Conservation (phyloP, 2,113 vertebrate genomes). For the Corythornis vintsioides region DNA sequence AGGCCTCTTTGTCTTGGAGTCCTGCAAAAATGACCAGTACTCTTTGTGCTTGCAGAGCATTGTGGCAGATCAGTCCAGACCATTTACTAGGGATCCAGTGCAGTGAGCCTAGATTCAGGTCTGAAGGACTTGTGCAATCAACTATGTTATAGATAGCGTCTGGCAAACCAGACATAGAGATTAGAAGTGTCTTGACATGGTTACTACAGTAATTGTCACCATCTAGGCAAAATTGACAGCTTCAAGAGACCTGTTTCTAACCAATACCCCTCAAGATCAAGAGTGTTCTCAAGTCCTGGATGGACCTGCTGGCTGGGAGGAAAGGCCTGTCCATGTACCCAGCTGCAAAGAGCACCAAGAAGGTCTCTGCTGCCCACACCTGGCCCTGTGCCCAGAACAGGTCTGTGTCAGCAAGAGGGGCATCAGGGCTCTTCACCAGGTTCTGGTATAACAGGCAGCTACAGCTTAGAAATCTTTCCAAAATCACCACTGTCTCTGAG, state of each 20-base stretch:
- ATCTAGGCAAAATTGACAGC: not conserved
- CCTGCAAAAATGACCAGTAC: not conserved
- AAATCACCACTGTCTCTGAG: not conserved
- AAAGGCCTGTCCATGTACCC: not conserved
- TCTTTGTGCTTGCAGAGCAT: not conserved
- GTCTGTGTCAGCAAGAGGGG: not conserved
- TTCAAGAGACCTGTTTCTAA: not conserved
- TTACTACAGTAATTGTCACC: not conserved
- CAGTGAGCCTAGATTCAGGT: not conserved
- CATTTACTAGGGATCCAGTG: not conserved
- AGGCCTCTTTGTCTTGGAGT: not conserved
- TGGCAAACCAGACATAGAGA: not conserved
- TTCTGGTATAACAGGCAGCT: not conserved
- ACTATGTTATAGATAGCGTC: not conserved
- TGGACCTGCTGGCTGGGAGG: not conserved
- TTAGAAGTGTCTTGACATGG: not conserved
- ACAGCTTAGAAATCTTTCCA: not conserved
- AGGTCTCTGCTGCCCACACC: not conserved
- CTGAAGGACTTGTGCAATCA: not conserved
- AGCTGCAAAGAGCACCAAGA: not conserved
- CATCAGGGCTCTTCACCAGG: not conserved
- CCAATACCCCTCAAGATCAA: not conserved
- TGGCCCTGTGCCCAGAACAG: not conserved
- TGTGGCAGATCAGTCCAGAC: not conserved
- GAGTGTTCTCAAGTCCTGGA: not conserved